Evolutionary conservation across 1,140 invertebrate species (phyloP).

Genomic region (Notospermus geniculatus): DNA sequence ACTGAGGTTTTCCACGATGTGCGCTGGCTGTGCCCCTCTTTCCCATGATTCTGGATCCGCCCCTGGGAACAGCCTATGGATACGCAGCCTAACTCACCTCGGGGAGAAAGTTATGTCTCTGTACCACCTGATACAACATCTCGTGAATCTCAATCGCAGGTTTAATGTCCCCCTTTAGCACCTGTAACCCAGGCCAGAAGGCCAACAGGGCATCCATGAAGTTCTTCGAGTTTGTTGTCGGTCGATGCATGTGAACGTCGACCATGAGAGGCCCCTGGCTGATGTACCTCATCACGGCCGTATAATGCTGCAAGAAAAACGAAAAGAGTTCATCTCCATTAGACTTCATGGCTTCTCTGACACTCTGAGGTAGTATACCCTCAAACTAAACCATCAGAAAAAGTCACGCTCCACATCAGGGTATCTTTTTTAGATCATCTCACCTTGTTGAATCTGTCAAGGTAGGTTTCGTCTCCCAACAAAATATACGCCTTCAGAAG

Average conservation of each 20-base stretch:
- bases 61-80: too few species aligned
- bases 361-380: too few species aligned
- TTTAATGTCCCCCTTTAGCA: slow-evolving; percentile 88
- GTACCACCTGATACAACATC: slow-evolving; percentile 85
- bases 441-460: slow-evolving; percentile 84
- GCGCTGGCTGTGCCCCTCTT: too few species aligned
- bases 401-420: too few species aligned
- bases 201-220: slow-evolving; percentile 97
- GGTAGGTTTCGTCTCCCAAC: slow-evolving; percentile 80
- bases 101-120: slow-evolving; percentile 95
- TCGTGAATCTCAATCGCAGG: slow-evolving; percentile 94
- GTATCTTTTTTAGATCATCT: too few species aligned
- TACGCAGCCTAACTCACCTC: slow-evolving; percentile 64
- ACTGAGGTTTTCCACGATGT: too few species aligned
- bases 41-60: too few species aligned
- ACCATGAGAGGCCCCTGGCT: slow-evolving; percentile 87
- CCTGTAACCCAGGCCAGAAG: slow-evolving; percentile 96
- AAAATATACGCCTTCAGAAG: slow-evolving; percentile 84
- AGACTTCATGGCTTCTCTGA: background rate
- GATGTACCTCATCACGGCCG: slow-evolving; percentile 97
- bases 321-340: background rate
- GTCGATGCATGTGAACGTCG: slow-evolving; percentile 98
- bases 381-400: too few species aligned
- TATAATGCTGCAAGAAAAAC: slow-evolving; percentile 74
- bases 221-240: slow-evolving; percentile 89